A percentile compares a stretch with the other conserved stretches of the same genome.
Conservation (phyloP, 2,113 vertebrate species). For the Phalacrocorax pelagicus region DNA sequence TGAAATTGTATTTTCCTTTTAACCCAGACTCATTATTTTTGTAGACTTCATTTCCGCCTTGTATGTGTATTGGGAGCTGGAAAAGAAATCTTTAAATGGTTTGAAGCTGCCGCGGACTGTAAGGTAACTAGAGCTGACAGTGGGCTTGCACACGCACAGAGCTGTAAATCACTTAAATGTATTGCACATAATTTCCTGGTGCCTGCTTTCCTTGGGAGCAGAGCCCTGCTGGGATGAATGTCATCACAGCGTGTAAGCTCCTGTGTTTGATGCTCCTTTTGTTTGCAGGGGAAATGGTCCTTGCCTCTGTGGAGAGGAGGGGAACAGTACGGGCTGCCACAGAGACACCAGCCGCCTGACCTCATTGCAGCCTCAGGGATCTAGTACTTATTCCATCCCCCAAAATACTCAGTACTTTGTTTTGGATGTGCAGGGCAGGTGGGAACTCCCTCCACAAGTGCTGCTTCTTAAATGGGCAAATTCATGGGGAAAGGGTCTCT, state of each 20-base stretch:
- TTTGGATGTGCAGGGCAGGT: neutral
- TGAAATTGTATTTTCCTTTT: neutral
- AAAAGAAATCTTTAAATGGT: neutral
- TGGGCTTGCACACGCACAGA: neutral
- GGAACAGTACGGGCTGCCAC: fast-evolving
- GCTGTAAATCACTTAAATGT: constrained; percentile 33
- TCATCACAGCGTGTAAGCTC: neutral
- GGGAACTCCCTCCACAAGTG: neutral
- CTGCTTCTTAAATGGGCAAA: neutral
- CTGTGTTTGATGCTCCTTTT: neutral
- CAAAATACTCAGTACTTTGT: neutral
- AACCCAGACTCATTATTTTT: neutral
- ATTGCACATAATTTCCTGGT: constrained; percentile 38
- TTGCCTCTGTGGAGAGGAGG: fast-evolving
- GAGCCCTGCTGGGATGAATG: neutral
- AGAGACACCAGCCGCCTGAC: neutral
- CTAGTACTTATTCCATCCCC: neutral
- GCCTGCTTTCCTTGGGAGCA: neutral
- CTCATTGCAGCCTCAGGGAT: neutral
- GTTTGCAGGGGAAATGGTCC: neutral
- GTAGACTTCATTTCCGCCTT: neutral
- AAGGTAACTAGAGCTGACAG: neutral
- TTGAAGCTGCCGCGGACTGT: neutral
- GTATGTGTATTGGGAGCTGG: neutral
- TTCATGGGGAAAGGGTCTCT: neutral